Evolutionary conservation across 2,113 vertebrate species (phyloP).

Genomic region (Copsychus sechellarum): DNA sequence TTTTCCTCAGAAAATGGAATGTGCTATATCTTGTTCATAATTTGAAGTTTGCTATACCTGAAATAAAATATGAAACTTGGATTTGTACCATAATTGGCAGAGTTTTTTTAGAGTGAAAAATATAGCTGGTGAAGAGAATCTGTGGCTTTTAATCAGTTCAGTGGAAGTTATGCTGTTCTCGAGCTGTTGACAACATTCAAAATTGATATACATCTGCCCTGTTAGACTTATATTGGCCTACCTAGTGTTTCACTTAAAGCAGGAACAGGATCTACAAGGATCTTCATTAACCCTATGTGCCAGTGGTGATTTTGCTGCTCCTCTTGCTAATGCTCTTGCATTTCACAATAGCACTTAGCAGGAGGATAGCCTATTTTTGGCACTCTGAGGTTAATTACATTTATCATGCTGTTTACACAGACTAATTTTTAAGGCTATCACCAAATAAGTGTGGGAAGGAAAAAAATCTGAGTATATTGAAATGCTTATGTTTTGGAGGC

Average conservation of each 20-base stretch:
- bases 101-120: neutral
- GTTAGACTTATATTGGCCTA: neutral
- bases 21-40: neutral
- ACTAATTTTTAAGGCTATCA: constrained; percentile 23
- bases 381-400: constrained; percentile 1
- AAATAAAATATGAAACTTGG: neutral
- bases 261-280: neutral
- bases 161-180: neutral
- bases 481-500: constrained; percentile 38
- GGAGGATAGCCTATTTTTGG: neutral
- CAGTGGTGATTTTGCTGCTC: neutral
- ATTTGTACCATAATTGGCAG: neutral
- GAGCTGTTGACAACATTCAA: neutral
- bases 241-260: neutral
- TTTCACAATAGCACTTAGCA: constrained; percentile 23
- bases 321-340: constrained; percentile 3
- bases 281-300: neutral
- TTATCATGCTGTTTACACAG: neutral
- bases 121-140: neutral
- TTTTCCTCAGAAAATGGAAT: neutral
- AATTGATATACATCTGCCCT: neutral
- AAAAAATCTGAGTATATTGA: constrained; percentile 43
- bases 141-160: neutral
- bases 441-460: neutral
- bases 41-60: neutral